Conservation (phyloP, 2,888 invertebrate genomes). For the Hoplodrina blanda region DNA sequence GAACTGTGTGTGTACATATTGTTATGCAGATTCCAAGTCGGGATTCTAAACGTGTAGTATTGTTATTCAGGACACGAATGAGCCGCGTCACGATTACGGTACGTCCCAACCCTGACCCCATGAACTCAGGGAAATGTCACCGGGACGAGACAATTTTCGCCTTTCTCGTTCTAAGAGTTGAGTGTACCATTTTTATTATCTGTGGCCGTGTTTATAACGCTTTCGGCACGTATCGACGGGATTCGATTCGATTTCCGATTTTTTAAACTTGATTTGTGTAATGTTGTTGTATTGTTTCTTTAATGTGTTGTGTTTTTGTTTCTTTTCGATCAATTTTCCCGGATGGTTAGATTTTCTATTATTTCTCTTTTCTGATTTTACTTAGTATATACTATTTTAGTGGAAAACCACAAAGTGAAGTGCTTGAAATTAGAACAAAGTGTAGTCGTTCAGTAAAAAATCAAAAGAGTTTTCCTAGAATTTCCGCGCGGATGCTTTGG, state of each 20-base stretch:
- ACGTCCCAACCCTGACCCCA: constrained; percentile 85
- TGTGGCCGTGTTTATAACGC: constrained; percentile 54
- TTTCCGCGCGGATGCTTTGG: constrained; percentile 39
- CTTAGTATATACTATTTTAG: too few species aligned
- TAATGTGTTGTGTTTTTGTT: constrained; percentile 12
- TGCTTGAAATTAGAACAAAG: constrained; percentile 7
- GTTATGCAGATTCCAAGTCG: constrained; percentile 79
- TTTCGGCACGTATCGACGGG: constrained; percentile 34
- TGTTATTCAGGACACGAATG: constrained; percentile 84
- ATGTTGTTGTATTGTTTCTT: constrained; percentile 35
- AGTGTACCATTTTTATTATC: constrained; percentile 58
- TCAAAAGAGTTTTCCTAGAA: constrained; percentile 30
- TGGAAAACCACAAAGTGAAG: constrained; percentile 7
- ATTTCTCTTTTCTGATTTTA: constrained; percentile 6
- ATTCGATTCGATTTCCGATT: constrained; percentile 44
- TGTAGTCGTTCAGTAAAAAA: constrained; percentile 23
- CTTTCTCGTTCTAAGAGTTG: constrained; percentile 48
- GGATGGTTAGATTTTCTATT: not conserved
- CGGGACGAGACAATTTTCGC: constrained; percentile 70
- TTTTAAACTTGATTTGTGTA: constrained; percentile 45
- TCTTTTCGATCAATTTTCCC: not conserved
- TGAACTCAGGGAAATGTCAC: constrained; percentile 86
- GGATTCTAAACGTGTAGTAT: constrained; percentile 77
- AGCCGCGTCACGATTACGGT: constrained; percentile 79
- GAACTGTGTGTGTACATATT: constrained; percentile 66